Evolutionary conservation across 2,888 invertebrate genomes (phyloP), one percentile per base, ranked within the genome.

Genomic region (Eumerus sabulonum): DNA sequence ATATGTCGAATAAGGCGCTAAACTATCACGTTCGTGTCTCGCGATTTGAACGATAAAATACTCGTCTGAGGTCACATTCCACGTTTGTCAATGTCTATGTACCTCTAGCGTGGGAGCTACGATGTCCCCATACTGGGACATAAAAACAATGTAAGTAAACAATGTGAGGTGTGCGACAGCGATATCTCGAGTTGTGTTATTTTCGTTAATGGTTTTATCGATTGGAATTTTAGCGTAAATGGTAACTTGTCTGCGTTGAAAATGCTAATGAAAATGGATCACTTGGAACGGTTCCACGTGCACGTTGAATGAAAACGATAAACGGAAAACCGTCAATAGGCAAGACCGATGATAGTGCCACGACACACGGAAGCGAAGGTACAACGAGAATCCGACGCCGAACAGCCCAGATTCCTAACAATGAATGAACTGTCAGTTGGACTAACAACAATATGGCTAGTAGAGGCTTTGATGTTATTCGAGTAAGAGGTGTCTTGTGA

Each of bases 141-240:
- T 17, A 1, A 1, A 2, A 35, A 38, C 40, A 13, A 48, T 42
- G n/a, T 27, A 51, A 44, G 57, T 13, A 36, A 16, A 36, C 27
- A 27, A 27, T 7, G 3, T 27, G n/a, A n/a, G 27, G 38, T 16
- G 9, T 19, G 19, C 35, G 27, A 11, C 42, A 16, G 12, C 44
- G 53, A 27, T 19, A 47, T 47, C 5, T 47, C 14, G 17, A 42
- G 50, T 40, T 45, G 62, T 27, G 27, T 27, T 27, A 7, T 27
- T 27, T 54, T 62, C 45, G 45, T 27, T 70, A 60, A 60, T 70
- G 60, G 47, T 70, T 70, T 70, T 62, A 54, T 70, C 60, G 70
- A 62, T 70, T 70, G 35, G 17, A 35, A 18, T 44, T 51, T 35
- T 44, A 44, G 7, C 27, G 27, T 27, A 36, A 45, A 53, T 36